Evolutionary conservation across 2,888 invertebrate species (phyloP), one percentile per base, ranked within the genome.

Genomic region (Coelopa pilipes): DNA sequence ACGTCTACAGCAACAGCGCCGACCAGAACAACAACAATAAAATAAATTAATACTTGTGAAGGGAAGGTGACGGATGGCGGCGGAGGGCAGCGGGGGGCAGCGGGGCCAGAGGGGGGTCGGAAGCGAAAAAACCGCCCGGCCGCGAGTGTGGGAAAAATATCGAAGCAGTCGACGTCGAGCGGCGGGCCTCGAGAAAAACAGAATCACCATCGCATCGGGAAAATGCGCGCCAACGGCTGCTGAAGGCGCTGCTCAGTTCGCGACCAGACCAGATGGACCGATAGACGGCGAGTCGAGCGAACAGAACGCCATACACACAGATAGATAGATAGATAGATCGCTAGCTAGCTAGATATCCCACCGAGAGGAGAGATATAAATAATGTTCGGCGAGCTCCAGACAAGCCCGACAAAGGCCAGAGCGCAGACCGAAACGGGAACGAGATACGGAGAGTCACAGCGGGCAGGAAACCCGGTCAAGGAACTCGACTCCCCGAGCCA

Each of bases 1-100:
- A 73, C 55, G 62, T 21, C 21, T 13, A 63, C 57, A 72, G 59
- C 49, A 50, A 24, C 66, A 66, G 47, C 49, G 50, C 24, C 66
- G 57, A 59, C 47, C 17, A 47, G 19, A 59, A 62, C 60, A 49
- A 67, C 45, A 24, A 65, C 63, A 62, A 68, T 21, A 65, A 72
- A 69, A 72, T 46, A 63, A 65, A 63, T 34, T 47, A 73, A 69
- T 53, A 69, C 49, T 72, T 47, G 45, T 24, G n/a, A 67, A 66
- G 59, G 57, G 19, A n/a, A 13, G 15, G 1, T 19, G 12, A 13
- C 11, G 53, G 13, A 11, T 53, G 15, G 53, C 3, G 53, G n/a
- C 3, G 53, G 3, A n/a, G 13, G 53, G 53, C 5, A 53, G 19
- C 9, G 50, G 13, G 34, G 15, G 13, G 17, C 10, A 9, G 34